Conservation (phyloP, 2,113 vertebrate genomes). For the Hydrolagus affinis region DNA sequence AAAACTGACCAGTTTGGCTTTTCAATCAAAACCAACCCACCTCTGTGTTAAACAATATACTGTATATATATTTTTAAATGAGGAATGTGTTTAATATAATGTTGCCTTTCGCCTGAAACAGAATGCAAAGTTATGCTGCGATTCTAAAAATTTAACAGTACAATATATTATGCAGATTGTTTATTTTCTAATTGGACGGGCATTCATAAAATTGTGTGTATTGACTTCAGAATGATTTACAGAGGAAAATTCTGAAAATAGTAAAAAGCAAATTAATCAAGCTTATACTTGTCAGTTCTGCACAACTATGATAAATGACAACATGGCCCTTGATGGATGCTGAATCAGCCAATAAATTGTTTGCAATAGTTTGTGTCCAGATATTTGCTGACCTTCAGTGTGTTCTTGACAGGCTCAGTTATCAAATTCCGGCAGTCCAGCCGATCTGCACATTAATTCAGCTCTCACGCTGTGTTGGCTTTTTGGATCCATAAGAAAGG, state of each 20-base stretch:
- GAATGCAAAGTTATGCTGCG: not conserved
- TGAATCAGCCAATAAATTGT: conserved; percentile 49
- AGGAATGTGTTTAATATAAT: not conserved
- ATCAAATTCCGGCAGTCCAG: conserved; percentile 47
- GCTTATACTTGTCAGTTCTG: conserved; percentile 47
- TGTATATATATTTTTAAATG: too few species aligned
- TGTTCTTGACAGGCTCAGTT: conserved; percentile 49
- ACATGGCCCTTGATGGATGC: conserved; percentile 41
- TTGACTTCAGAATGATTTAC: conserved; percentile 44
- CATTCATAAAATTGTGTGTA: not conserved
- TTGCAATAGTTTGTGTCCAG: conserved; percentile 42
- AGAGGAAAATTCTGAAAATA: conserved; percentile 45
- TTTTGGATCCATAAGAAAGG: conserved; percentile 20
- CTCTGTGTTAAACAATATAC: too few species aligned
- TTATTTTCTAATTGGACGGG: conserved; percentile 12
- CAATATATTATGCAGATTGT: not conserved
- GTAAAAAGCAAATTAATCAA: conserved; percentile 52
- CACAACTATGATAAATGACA: conserved; percentile 50
- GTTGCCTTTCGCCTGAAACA: not conserved
- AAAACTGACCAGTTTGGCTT: too few species aligned
- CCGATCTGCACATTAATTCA: conserved; percentile 22
- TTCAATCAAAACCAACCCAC: too few species aligned
- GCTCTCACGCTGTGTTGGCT: conserved; percentile 21
- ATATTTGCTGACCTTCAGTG: conserved; percentile 48
- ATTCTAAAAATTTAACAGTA: not conserved